A percentile compares a stretch with the other conserved stretches of the same genome.
Evolutionary conservation across 2,113 vertebrate genomes (phyloP).

Genomic region (Serinus canaria): DNA sequence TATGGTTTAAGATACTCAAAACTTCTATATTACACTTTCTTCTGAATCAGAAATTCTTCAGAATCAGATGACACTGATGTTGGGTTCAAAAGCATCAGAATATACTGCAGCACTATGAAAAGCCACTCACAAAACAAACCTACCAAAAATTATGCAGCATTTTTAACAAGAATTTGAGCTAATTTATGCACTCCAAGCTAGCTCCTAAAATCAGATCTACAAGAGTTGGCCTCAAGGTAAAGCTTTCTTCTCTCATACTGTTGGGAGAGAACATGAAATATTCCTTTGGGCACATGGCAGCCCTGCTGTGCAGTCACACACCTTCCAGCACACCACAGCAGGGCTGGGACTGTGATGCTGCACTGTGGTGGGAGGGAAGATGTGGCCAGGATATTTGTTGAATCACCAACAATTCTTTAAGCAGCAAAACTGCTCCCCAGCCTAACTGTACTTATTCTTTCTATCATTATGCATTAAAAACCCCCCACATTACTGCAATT

Average conservation of each 20-base stretch:
- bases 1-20: neutral
- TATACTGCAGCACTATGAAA: neutral
- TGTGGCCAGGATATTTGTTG: neutral
- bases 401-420: neutral
- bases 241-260: neutral
- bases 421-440: neutral
- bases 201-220: neutral
- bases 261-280: neutral
- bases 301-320: neutral
- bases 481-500: neutral
- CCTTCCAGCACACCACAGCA: neutral
- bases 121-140: neutral
- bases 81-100: neutral
- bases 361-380: neutral
- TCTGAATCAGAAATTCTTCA: neutral
- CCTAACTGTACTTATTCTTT: neutral
- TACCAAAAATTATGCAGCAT: neutral
- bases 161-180: neutral
- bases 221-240: neutral
- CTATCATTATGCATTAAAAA: neutral
- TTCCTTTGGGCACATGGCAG: neutral
- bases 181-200: neutral
- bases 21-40: neutral
- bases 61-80: neutral
- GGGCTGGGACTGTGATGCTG: neutral